A percentile compares a stretch with the other conserved stretches of the same genome.
These are phyloP conservation scores for Noctuana brunneofusca DNA, from an alignment of 2,888 invertebrate species.

Conservation along the genomic window DNA sequence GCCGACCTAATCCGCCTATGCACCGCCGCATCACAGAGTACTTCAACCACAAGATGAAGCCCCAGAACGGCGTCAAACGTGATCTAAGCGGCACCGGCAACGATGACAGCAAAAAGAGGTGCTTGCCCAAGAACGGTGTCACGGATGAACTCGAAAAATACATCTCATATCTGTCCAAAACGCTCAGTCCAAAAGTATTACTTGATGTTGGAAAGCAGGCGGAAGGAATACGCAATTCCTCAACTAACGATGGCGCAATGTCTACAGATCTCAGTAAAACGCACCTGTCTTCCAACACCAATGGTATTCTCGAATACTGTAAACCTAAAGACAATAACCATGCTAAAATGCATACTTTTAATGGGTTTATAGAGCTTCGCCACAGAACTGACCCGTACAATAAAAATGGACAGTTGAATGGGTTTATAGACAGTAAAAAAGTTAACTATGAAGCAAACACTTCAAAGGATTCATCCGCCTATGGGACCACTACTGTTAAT, in stretches of 20 bases:
- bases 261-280: conserved; percentile 57
- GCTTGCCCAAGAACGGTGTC: conserved; percentile 74
- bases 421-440: conserved; percentile 61
- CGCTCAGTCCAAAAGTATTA: conserved; percentile 75
- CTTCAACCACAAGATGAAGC: conserved; percentile 92
- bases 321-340: conserved; percentile 60
- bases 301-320: conserved; percentile 59
- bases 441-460: conserved; percentile 39
- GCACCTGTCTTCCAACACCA: conserved; percentile 47
- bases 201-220: conserved; percentile 70
- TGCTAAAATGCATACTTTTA: conserved; percentile 56
- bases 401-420: conserved; percentile 60
- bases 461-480: conserved; percentile 66
- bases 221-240: conserved; percentile 44
- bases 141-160: conserved; percentile 77
- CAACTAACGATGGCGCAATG: conserved; percentile 48
- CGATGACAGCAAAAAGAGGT: conserved; percentile 72
- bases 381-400: conserved; percentile 55
- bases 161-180: conserved; percentile 76
- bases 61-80: conserved; percentile 80
- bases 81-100: conserved; percentile 57
- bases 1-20: conserved; percentile 62
- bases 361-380: conserved; percentile 68
- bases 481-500: conserved; percentile 48
- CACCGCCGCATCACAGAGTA: conserved; percentile 93